phyloP scores from a whole-genome alignment of 1,140 invertebrate genomes.

The Oncopeltus fasciatus region DNA sequence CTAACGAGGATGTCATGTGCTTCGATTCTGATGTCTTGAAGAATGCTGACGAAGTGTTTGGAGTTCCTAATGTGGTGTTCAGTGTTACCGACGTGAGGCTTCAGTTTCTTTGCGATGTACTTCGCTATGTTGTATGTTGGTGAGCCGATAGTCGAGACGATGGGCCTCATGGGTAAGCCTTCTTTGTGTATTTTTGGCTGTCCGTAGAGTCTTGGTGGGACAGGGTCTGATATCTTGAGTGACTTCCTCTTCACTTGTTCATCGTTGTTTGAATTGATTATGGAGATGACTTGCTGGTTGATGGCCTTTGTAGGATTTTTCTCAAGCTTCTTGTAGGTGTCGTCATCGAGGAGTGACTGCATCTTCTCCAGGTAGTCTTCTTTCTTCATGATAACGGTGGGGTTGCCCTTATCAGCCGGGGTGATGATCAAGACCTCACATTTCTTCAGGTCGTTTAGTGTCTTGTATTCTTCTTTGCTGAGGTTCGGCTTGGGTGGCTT shows the following conservation, averaged over 20 bases:
- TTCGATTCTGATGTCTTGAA: neutral
- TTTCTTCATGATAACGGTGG: constrained; percentile 21
- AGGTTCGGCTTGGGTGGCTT: neutral
- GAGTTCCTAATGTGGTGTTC: neutral
- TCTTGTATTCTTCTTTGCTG: neutral
- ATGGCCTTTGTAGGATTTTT: constrained; percentile 13
- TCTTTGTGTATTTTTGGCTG: constrained; percentile 22
- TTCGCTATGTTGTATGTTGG: constrained; percentile 17
- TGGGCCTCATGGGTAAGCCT: constrained; percentile 16
- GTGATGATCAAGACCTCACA: constrained; percentile 19
- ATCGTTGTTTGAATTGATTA: neutral
- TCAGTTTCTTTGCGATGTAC: neutral
- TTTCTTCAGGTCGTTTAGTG: neutral
- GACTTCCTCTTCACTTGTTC: neutral
- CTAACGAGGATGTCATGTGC: constrained; percentile 4
- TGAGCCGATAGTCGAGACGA: constrained; percentile 17
- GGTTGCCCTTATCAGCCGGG: constrained; percentile 25
- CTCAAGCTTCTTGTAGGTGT: constrained; percentile 17
- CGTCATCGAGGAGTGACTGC: constrained; percentile 12
- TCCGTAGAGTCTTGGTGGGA: constrained; percentile 17
- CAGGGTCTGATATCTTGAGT: neutral
- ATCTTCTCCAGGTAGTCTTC: constrained; percentile 21
- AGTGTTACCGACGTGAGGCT: neutral
- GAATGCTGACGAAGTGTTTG: constrained; percentile 1
- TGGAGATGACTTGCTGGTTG: constrained; percentile 9